Base-by-base conservation (phyloP, 2,797 vertebrate species). In the Salmo trutta region DNA sequence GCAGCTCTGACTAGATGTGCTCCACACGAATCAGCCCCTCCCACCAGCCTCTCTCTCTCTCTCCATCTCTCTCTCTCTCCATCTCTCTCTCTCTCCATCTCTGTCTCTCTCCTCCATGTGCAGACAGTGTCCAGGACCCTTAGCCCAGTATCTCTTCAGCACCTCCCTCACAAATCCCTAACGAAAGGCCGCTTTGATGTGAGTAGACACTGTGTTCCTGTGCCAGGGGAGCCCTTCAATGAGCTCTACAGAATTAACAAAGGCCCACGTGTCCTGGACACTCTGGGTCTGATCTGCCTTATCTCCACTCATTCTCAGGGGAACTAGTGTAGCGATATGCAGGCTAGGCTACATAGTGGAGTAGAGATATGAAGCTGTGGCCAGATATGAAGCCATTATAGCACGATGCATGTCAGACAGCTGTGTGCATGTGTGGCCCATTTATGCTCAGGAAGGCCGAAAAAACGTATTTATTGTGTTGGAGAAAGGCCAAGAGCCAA, bases 141-240 rank as follows among this genome's bases (percentile, higher is more conserved):
- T 47, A 47, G 41, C 41, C 10, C 41, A 47, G 10, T 47, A 14
- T 47, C 78, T 82, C 80, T 59, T 17, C 74, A 80, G 66, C n/a
- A 4, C 41, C 41, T 47, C 41, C 75, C 82, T 82, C 81, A 82
- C 79, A 85, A 81, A 87, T 85, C 80, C 29, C 65, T 85, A 83
- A 84, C 80, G 79, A 82, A 80, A 85, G 77, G 74, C 81, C 6
- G 76, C 86, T 89, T 87, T 91, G 83, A 86, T 87, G 83, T 86
- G 76, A 76, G 83, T 14, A 84, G 76, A 80, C 82, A 77, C 78
- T 89, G 78, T 87, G 83, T 87, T 88, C 77, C 82, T 54, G 75
- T 83, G 86, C 87, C 87, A 91, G 82, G 74, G 75, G 84, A 79
- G 82, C 69, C 76, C 77, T 82, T 82, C 81, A 87, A 81, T 81